A percentile compares a stretch with the other conserved stretches of the same genome.
Conservation (phyloP, 2,113 vertebrate species). For the Bucco capensis region DNA sequence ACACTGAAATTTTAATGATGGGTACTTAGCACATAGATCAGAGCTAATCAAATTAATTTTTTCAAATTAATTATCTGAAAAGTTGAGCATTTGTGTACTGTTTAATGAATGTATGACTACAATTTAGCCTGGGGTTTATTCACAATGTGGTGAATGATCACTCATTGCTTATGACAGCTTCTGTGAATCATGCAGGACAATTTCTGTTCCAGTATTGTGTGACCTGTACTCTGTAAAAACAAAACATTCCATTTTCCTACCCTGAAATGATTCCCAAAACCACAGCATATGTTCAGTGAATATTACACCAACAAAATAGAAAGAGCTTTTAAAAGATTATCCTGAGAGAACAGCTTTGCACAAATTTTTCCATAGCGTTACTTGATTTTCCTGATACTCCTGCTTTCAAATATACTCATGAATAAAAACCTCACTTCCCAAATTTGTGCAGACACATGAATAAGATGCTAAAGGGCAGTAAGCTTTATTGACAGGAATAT, state of each 20-base stretch:
- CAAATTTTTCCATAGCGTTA: background rate
- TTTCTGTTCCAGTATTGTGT: background rate
- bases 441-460: background rate
- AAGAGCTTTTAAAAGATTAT: background rate
- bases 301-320: background rate
- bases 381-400: background rate
- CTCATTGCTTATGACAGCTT: background rate
- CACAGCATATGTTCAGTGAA: background rate
- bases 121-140: constrained; percentile 16
- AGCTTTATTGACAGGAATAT: background rate
- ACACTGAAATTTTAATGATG: background rate
- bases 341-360: background rate
- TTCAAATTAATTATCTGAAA: constrained; percentile 42
- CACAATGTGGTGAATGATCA: background rate
- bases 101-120: background rate
- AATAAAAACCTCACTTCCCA: background rate
- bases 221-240: background rate
- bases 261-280: background rate
- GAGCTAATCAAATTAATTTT: constrained; percentile 27
- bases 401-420: background rate
- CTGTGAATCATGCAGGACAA: background rate
- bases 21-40: background rate
- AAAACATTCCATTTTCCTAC: background rate
- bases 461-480: background rate
- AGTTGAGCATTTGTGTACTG: background rate